Base-by-base conservation (phyloP, 2,888 invertebrate genomes). In the Dicyrtoma fusca region DNA sequence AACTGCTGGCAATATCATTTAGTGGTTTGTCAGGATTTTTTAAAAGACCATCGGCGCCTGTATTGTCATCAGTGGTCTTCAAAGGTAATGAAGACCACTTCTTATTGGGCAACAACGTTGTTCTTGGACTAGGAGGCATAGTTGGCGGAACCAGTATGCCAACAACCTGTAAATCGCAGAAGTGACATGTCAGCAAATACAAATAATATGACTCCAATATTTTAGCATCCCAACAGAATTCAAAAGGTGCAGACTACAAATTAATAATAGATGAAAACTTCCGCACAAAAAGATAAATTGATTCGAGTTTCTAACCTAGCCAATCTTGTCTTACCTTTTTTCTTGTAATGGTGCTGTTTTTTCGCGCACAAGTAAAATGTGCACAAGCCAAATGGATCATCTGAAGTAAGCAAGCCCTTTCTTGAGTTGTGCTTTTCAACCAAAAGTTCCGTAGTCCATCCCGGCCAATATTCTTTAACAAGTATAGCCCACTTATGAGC, bases 81-180 rank as follows among this genome's bases (percentile, higher is more conserved):
- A 77, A 78, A 10, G 80, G 80, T 8, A 80, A 70, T 0, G 80
- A 80, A 14, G 78, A 78, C 80, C 80, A 80, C 49, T 80, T 80
- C 49, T 80, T 80, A 57, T 77, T 77, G n/a, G 78, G 78, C 6
- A 80, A 72, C 5, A 77, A 66, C 1, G 80, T 79, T 10, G 80
- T 76, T 21, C 80, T 63, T 21, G 80, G 80, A 64, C 79, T 79
- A 10, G 79, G 79, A 44, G 80, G 80, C 78, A 78, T 78, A 4
- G 80, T 80, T 51, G 80, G 80, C n/a, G 79, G 79, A 45, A 79
- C 76, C 10, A 75, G 66, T 13, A 80, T 79, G 61, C 80, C 80
- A 42, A 80, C 80, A 65, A 79, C 70, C 80, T 80, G 11, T 34
- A 8, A 3, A 34, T 34, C 8, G n/a, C n/a, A n/a, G n/a, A n/a